A percentile compares a stretch with the other conserved stretches of the same genome.
Evolutionary conservation across 2,888 invertebrate genomes (phyloP).

Genomic region (Xestia c-nigrum): DNA sequence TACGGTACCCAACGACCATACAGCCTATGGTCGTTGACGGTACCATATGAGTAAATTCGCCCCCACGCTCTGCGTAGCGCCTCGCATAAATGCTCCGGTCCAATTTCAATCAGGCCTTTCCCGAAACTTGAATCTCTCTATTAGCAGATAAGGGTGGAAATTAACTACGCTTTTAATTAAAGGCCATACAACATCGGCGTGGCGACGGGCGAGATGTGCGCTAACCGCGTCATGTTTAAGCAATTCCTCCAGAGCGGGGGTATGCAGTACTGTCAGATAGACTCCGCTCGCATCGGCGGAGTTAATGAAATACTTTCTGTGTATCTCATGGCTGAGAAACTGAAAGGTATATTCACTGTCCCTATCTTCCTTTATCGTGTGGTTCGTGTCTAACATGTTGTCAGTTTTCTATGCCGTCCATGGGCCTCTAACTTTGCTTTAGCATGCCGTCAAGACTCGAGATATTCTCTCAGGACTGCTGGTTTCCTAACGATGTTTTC

Average conservation of each 20-base stretch:
- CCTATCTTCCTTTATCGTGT: no score
- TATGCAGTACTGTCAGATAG: conserved; percentile 97
- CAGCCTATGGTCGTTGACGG: no score
- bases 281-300: conserved; percentile 96
- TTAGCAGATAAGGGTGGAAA: not conserved
- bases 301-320: conserved; percentile 97
- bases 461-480: no score
- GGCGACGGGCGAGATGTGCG: conserved; percentile 98
- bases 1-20: no score
- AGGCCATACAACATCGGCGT: conserved; percentile 95
- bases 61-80: not conserved
- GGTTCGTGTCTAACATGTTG: no score
- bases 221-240: conserved; percentile 97
- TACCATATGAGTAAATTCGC: not conserved
- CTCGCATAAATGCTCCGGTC: no score
- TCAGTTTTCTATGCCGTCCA: no score
- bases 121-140: not conserved
- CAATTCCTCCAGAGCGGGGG: conserved; percentile 95
- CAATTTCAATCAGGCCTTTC: not conserved
- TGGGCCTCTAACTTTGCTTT: no score
- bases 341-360: conserved; percentile 90
- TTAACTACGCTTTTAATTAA: not conserved
- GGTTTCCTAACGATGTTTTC: no score
- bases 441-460: no score
- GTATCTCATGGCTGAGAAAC: conserved; percentile 96